These are phyloP conservation scores for Meta bourneti DNA, from an alignment of 2,888 invertebrate species.

Conservation along the genomic window DNA sequence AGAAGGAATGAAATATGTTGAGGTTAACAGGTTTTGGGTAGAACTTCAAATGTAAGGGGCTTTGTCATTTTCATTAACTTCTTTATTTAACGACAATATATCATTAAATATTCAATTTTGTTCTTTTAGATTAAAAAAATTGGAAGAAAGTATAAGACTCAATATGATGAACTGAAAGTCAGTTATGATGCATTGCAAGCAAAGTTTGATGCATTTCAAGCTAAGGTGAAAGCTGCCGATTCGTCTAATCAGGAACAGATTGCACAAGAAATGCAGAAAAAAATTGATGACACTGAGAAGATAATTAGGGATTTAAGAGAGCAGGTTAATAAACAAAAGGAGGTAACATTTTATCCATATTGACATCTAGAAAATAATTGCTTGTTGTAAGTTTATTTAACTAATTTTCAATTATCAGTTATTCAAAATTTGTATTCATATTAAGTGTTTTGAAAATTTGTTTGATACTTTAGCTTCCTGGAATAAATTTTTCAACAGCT, in stretches of 20 bases:
- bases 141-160: conserved; percentile 94
- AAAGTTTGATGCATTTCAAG: conserved; percentile 63
- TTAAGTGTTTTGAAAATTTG: too few species aligned
- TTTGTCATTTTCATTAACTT: too few species aligned
- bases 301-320: conserved; percentile 68
- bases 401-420: background rate
- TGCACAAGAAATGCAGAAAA: conserved; percentile 66
- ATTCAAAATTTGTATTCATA: background rate
- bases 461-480: too few species aligned
- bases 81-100: background rate
- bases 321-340: conserved; percentile 75
- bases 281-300: conserved; percentile 79
- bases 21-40: too few species aligned
- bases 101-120: conserved; percentile 82
- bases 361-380: background rate
- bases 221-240: conserved; percentile 6
- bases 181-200: conserved; percentile 76
- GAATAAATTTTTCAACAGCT: too few species aligned
- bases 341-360: conserved; percentile 45
- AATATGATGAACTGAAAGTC: conserved; percentile 85
- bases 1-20: too few species aligned
- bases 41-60: too few species aligned
- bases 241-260: conserved; percentile 57
- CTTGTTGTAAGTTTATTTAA: too few species aligned
- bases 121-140: conserved; percentile 86